Evolutionary conservation across 2,797 vertebrate genomes (phyloP), one percentile per base, ranked within the genome.

Genomic region (Hydrophis major): DNA sequence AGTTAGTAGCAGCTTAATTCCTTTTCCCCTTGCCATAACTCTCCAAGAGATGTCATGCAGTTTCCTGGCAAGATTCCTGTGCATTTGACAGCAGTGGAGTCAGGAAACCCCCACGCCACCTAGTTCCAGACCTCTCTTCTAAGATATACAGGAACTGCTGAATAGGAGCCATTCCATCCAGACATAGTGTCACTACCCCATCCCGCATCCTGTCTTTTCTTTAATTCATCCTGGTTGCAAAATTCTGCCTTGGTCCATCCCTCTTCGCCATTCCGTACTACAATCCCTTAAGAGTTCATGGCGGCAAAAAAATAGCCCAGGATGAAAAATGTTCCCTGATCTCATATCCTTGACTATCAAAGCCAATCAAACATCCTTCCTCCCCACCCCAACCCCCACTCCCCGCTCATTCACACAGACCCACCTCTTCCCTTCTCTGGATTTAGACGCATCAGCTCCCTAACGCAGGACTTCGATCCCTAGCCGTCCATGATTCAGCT

Each of bases 151-250:
- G n/a, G 27, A 66, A 13, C 57, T 10, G 11, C n/a, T 63, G 12
- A 42, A 63, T 18, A 50, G 20, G 37, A 86, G 61, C 14, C 1
- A 37, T 1, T 37, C n/a, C 56, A 25, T n/a, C 8, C 53, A 32
- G 12, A 6, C 1, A 0, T 14, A n/a, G 14, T 25, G 20, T 7
- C 50, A 2, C 18, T 10, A 1, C 10, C 6, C 7, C 37, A 55
- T 12, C 0, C 50, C 0, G 8, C 27, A 74, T 61, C 42, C 6
- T 53, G 42, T 18, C n/a, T 55, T 50, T 90, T 4, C 50, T 20
- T 11, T 32, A 32, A 86, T 6, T 55, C 3, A 4, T 22, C 16
- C 53, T 18, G 56, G 47, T n/a, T 37, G 32, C 28, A 8, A 86
- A 50, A 28, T n/a, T 55, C 47, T 55, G 4, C 0, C 42, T 1